Percentiles rank a stretch among this genome's conserved stretches.
phyloP scores from a whole-genome alignment of 2,888 invertebrate genomes.

The Dryocosmus kuriphilus region DNA sequence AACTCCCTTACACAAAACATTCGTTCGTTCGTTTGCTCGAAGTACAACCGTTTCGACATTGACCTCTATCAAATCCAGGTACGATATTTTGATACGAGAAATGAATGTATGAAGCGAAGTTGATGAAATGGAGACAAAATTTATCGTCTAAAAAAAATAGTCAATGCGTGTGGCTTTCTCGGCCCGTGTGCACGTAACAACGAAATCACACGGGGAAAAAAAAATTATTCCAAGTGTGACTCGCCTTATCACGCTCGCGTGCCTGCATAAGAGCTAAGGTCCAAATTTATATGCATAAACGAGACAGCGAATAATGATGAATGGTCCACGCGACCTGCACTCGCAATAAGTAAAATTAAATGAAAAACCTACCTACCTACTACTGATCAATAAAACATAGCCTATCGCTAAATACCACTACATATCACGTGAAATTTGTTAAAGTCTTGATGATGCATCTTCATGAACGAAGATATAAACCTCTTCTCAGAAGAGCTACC shows the following conservation, averaged over 20 bases:
- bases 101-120: neutral
- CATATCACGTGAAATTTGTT: slow-evolving; percentile 72
- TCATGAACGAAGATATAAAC: slow-evolving; percentile 69
- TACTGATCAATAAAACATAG: slow-evolving; percentile 15
- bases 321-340: slow-evolving; percentile 61
- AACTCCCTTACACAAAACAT: slow-evolving; percentile 51
- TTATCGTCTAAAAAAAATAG: slow-evolving; percentile 4
- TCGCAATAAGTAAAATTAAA: slow-evolving; percentile 49
- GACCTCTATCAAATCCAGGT: neutral
- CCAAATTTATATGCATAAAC: slow-evolving; percentile 12
- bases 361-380: slow-evolving; percentile 47
- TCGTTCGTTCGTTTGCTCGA: slow-evolving; percentile 54
- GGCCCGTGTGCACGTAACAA: neutral
- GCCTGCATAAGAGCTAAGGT: slow-evolving; percentile 4
- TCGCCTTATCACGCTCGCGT: neutral
- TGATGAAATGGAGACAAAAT: neutral
- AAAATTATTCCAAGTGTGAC: neutral
- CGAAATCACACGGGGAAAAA: neutral
- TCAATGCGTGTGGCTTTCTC: slow-evolving; percentile 3
- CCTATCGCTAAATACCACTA: slow-evolving; percentile 54
- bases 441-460: slow-evolving; percentile 72
- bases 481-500: slow-evolving; percentile 67
- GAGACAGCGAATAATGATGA: slow-evolving; percentile 47
- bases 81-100: neutral
- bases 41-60: slow-evolving; percentile 5